Evolutionary conservation across 37 sponge, comb jelly and placozoan genomes (phyloP).

Genomic region (Ianthella basta): DNA sequence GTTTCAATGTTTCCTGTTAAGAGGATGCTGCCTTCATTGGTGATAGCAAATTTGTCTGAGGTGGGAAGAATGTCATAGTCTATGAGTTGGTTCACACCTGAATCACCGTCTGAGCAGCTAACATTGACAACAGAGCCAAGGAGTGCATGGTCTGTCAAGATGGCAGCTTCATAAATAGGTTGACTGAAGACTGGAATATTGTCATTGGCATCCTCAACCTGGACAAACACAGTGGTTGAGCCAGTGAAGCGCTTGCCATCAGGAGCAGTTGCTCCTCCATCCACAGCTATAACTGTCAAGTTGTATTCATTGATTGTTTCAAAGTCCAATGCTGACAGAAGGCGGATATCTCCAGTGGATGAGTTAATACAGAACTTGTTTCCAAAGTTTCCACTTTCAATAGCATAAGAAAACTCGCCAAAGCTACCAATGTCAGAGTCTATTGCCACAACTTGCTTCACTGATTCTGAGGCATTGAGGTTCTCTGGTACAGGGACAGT

Average conservation of each 20-base stretch:
- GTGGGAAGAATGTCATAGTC: conserved; percentile 36
- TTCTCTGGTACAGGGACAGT: conserved; percentile 45
- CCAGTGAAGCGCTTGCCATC: conserved; percentile 36
- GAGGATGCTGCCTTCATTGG: conserved; percentile 47
- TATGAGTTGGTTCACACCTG: conserved; percentile 28
- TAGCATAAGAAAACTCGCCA: conserved; percentile 64
- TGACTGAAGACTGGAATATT: conserved; percentile 16
- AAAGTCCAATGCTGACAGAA: conserved; percentile 63
- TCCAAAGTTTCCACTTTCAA: conserved; percentile 57
- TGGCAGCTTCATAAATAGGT: conserved; percentile 43
- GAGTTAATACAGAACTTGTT: conserved; percentile 66
- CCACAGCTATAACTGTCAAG: conserved; percentile 62
- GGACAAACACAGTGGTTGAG: conserved; percentile 45
- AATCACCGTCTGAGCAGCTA: conserved; percentile 53
- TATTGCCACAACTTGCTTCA: conserved; percentile 43
- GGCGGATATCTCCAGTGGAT: conserved; percentile 55
- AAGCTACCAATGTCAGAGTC: conserved; percentile 76
- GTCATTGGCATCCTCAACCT: conserved; percentile 48
- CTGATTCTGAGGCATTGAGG: conserved; percentile 8
- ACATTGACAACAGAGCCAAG: conserved; percentile 39
- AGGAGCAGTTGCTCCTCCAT: conserved; percentile 57
- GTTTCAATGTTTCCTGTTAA: conserved; percentile 29
- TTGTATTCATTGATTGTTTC: conserved; percentile 45
- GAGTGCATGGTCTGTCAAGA: conserved; percentile 50
- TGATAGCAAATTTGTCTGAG: conserved; percentile 33